Evolutionary conservation across 2,113 vertebrate species (phyloP), one percentile per base, ranked within the genome.

Genomic region (Grantiella picta): DNA sequence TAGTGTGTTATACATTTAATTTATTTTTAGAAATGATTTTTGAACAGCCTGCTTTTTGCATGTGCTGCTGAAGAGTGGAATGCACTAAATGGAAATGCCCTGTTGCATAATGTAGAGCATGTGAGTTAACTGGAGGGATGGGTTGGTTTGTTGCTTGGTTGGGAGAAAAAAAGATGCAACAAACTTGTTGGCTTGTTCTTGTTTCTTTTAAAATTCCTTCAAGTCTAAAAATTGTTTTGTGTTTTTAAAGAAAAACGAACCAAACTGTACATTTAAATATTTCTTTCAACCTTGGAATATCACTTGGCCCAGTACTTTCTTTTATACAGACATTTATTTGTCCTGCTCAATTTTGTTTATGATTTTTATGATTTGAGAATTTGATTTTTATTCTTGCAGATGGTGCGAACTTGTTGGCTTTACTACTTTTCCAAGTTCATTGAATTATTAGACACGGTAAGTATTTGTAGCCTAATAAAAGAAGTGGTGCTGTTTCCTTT

Each of bases 371-470:
- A 71, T 42, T 53, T 78, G 57, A 88, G 11, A 81, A 3, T n/a
- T 56, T 91, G 57, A 12, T 22, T 96, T 90, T 89, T 16, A 52
- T 66, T 76, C 79, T 89, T 97, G 79, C 97, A 99, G 99, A 99
- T 99, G 99, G 98, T 98, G 22, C 97, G 97, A 95, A 98, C 97
- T 40, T 99, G 99, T 91, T 99, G 99, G 99, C 98, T 99, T 70
- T 99, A 99, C 97, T 99, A 98, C 95, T 99, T 99, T 96, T 99
- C 99, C 71, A 99, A 99, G 97, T 99, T 99, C 95, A 99, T 99
- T 70, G 99, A 99, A 94, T 98, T 99, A 92, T 91, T 99, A 90
- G 99, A 99, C 97, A 99, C 99, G n/a, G 99, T 99, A 97, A 99
- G 99, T 98, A 97, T 88, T 77, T 47, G 31, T 69, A 66, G 27